Evolutionary conservation across 1,140 invertebrate genomes (phyloP), one percentile per base, ranked within the genome.

Genomic region (Drosophila grimshawi): DNA sequence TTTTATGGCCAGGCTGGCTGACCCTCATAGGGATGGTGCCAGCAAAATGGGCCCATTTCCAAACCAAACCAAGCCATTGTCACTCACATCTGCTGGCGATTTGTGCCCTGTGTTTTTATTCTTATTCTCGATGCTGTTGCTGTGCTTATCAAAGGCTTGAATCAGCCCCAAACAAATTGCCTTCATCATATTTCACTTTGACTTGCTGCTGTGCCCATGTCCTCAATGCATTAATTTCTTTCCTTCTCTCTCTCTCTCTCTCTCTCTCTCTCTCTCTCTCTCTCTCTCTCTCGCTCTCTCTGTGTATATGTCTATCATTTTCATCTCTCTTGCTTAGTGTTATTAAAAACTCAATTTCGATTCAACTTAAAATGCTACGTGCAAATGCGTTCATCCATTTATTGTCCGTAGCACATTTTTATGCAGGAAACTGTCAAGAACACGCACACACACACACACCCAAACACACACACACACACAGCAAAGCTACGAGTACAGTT

Each of bases 181-280:
- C 82, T 86, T 86, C 82, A 86, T 86, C 83, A 86, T 88, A 81
- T 88, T 82, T 82, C 77, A 65, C 66, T 86, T 86, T 76, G 66
- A 35, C 52, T 11, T 27, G 37, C 62, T 48, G 11, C 51, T 32
- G 45, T 59, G 56, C 10, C 27, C 35, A 57, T 41, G 41, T 33
- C 33, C 35, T 33, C 33, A 56, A 60, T 48, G 43, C 30, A 59
- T 45, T 46, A 51, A 46, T 48, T 62, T 46, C 49, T 41, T 30
- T 33, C 7, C 8, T 30, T 6, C 43, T 5, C 4, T 37, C 29
- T 4, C 30, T 8, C 1, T 5, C n/a, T 48, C 27, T 46, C 8
- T 46, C 2, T 11, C 3, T 46, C 3, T 59, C 32, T 39, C 11
- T 53, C 55, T 55, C 2, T 51, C 29, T 33, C 7, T 46, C 6